phyloP scores from a whole-genome alignment of 1,140 invertebrate species.

The Pseudomyrmex sp. region DNA sequence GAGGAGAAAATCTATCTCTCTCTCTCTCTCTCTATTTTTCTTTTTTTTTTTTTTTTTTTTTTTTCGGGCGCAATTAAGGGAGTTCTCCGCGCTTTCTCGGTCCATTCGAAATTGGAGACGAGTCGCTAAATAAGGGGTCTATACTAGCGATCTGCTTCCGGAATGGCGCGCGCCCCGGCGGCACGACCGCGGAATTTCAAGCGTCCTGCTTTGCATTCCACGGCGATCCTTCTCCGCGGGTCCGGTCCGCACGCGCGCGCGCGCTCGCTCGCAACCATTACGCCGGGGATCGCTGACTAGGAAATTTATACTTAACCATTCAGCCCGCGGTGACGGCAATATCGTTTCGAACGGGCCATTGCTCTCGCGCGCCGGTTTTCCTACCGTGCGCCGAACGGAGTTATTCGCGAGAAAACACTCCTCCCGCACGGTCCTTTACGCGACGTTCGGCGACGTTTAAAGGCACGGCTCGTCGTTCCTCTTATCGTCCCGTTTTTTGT shows the following conservation, averaged over 20 bases:
- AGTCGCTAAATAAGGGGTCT: slow-evolving; percentile 47
- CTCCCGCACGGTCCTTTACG: slow-evolving; percentile 48
- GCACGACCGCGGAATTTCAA: slow-evolving; percentile 77
- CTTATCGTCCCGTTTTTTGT: slow-evolving; percentile 37
- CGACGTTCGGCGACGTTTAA: slow-evolving; percentile 21
- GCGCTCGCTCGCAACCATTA: slow-evolving; percentile 56
- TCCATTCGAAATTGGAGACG: slow-evolving; percentile 26
- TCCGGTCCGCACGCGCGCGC: not conserved
- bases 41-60: too few species aligned
- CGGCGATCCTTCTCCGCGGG: slow-evolving; percentile 65
- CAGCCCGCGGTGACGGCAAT: slow-evolving; percentile 70
- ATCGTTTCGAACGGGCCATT: slow-evolving; percentile 74
- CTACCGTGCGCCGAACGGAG: slow-evolving; percentile 25
- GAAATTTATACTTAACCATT: slow-evolving; percentile 80
- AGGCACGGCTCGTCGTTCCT: slow-evolving; percentile 44
- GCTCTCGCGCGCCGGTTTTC: slow-evolving; percentile 66
- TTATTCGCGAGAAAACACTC: slow-evolving; percentile 36
- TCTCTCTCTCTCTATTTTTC: not conserved
- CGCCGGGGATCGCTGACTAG: slow-evolving; percentile 70
- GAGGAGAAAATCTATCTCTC: not conserved
- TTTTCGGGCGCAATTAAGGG: slow-evolving; percentile 32
- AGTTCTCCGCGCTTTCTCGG: not conserved
- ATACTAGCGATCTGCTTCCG: slow-evolving; percentile 43
- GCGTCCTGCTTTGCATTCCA: slow-evolving; percentile 79
- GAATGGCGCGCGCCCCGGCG: slow-evolving; percentile 38